Evolutionary conservation across 1,140 invertebrate genomes (phyloP).

Genomic region (Euglossa dilemma): DNA sequence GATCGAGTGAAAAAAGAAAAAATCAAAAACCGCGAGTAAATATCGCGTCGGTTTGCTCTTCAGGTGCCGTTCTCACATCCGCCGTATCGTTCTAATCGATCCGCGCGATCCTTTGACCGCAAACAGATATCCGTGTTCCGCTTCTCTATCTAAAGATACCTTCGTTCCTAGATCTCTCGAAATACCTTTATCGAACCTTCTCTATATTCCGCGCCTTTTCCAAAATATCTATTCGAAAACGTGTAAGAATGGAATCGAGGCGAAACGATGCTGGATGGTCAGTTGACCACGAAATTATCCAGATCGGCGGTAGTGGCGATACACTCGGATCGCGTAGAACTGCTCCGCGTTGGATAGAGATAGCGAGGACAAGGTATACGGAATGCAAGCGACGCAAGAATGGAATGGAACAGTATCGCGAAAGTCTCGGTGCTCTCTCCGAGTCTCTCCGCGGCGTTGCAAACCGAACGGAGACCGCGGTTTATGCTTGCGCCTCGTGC

Average conservation of each 20-base stretch:
- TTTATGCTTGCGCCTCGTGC: slow-evolving; percentile 56
- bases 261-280: no score
- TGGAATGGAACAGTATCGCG: slow-evolving; percentile 24
- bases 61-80: slow-evolving; percentile 64
- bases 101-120: slow-evolving; percentile 16
- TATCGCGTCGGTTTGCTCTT: slow-evolving; percentile 55
- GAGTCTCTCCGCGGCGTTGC: slow-evolving; percentile 6
- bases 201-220: no score
- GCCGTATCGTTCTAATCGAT: slow-evolving; percentile 21
- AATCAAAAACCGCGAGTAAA: slow-evolving; percentile 41
- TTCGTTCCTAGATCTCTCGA: slow-evolving; percentile 2
- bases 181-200: slow-evolving; percentile 33
- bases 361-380: no score
- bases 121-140: slow-evolving; percentile 2
- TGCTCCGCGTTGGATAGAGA: no score
- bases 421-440: slow-evolving; percentile 22
- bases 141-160: slow-evolving; percentile 22
- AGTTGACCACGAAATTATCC: no score
- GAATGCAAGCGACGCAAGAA: neutral
- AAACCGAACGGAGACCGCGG: slow-evolving; percentile 8
- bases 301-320: no score
- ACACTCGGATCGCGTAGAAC: no score
- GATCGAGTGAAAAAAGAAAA: slow-evolving; percentile 32
- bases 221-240: no score
- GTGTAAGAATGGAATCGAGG: no score